Conservation (phyloP, 1,140 invertebrate genomes). For the Drosophila neocordata region DNA sequence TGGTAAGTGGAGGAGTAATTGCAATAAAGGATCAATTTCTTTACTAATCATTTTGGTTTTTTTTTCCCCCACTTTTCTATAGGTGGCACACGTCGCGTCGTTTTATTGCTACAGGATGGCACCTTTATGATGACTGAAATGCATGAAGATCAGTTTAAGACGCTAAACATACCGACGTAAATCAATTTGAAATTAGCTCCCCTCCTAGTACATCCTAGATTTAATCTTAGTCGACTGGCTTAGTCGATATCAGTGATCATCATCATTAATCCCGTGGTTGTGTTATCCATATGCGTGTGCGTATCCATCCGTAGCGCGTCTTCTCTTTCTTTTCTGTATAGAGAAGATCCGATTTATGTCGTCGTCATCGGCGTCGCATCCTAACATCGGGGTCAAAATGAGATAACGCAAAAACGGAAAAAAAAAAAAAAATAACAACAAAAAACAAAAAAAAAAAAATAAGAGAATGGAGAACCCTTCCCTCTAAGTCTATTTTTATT, state of each 20-base stretch:
- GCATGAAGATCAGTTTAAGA: conserved; percentile 91
- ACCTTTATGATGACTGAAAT: conserved; percentile 93
- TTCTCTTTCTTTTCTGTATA: conserved; percentile 4
- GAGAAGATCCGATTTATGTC: not conserved
- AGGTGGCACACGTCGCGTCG: conserved; percentile 91
- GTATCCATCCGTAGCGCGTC: not conserved
- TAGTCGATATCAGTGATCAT: not conserved
- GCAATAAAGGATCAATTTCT: too few species aligned
- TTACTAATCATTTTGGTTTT: too few species aligned
- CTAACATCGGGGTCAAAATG: not conserved
- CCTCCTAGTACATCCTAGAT: conserved; percentile 16
- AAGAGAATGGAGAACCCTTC: not conserved
- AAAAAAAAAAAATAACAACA: not conserved
- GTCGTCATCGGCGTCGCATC: not conserved
- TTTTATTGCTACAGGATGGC: conserved; percentile 90
- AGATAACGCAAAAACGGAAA: not conserved
- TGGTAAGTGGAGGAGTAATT: too few species aligned
- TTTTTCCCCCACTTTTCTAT: too few species aligned
- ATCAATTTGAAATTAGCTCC: conserved; percentile 27
- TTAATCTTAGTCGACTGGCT: not conserved
- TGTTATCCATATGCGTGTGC: too few species aligned
- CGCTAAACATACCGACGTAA: conserved; percentile 84
- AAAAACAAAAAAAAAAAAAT: not conserved
- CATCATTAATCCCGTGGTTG: not conserved
- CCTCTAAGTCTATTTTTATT: conserved; percentile 5